Evolutionary conservation across 2,113 vertebrate genomes (phyloP), one percentile per base, ranked within the genome.

Genomic region (Strigops habroptila): DNA sequence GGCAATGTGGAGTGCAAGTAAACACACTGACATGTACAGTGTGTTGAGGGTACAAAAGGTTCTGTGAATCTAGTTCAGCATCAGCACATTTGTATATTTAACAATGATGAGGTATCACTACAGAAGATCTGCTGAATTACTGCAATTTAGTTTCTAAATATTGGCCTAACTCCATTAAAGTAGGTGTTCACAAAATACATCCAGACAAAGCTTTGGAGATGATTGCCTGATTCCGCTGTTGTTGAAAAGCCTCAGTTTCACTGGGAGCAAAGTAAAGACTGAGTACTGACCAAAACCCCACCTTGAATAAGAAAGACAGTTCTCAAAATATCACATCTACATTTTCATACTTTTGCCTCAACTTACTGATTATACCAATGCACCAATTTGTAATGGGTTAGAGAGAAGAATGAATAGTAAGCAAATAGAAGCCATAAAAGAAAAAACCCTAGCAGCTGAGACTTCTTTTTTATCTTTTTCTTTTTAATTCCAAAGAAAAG

Each of bases 151-250:
- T 75, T 79, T 44, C 86, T 73, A 91, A 91, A 88, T 65, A 86
- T 52, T 93, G 79, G 90, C 92, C 64, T 81, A 74, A 88, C 28
- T 93, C 91, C 92, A 89, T 60, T 78, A 79, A 78, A 93, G 90
- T 79, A 87, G 77, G 86, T 79, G 86, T 78, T 91, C 74, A 55
- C 75, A 62, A 85, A 87, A 83, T 55, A 78, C 2, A 0, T 64
- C 53, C 43, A 93, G 74, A 76, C 15, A 60, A 53, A 90, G 31
- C 87, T 91, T 68, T 0, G 0, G 78, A 89, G 84, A 64, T 49
- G 35, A 82, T 60, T 73, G 55, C 23, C 67, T 18, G 39, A 78
- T 68, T 91, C 39, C 55, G 21, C 57, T 80, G 25, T 64, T 76
- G 35, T 79, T 73, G 69, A 59, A 51, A 86, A 87, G 12, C 14